phyloP scores from a whole-genome alignment of 2,888 invertebrate genomes.

The Rhogogaster chlorosoma region DNA sequence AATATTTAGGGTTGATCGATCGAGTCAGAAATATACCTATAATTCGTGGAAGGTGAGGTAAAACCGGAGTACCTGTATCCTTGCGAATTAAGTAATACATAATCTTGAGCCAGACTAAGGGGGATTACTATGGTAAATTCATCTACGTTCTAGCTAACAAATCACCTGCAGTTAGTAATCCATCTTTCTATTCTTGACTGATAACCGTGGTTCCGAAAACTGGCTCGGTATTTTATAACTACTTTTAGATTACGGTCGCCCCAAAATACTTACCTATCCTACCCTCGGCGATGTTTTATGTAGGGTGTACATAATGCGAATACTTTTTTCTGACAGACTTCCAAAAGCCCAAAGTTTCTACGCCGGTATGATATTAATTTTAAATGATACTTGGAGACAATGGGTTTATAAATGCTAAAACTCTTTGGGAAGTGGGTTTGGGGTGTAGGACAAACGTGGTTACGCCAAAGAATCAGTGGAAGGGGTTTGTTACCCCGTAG shows the following conservation, averaged over 20 bases:
- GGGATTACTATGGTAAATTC: slow-evolving; percentile 17
- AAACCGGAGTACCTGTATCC: neutral
- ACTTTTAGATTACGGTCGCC: slow-evolving; percentile 27
- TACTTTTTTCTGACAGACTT: slow-evolving; percentile 18
- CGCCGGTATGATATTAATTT: slow-evolving; percentile 26
- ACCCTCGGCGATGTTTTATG: slow-evolving; percentile 39
- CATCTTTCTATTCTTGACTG: slow-evolving; percentile 24
- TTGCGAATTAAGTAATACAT: slow-evolving; percentile 4
- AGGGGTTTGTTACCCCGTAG: slow-evolving; percentile 11
- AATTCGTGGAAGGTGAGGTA: neutral
- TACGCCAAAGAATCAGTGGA: slow-evolving; percentile 1
- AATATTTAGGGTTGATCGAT: slow-evolving; percentile 44
- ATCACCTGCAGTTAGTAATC: slow-evolving; percentile 22
- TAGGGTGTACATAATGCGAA: slow-evolving; percentile 18
- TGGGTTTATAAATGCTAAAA: slow-evolving; percentile 36
- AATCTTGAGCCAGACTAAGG: neutral
- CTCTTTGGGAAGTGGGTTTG: slow-evolving; percentile 9
- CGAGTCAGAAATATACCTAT: neutral
- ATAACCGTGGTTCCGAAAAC: slow-evolving; percentile 1
- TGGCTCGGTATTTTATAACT: neutral
- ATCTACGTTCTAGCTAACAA: slow-evolving; percentile 30
- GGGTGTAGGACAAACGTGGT: neutral
- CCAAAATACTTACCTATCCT: slow-evolving; percentile 13
- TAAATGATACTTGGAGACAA: slow-evolving; percentile 24
- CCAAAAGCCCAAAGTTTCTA: slow-evolving; percentile 3